Conservation (phyloP, 2,797 vertebrate genomes). For the Lepus townsendii region DNA sequence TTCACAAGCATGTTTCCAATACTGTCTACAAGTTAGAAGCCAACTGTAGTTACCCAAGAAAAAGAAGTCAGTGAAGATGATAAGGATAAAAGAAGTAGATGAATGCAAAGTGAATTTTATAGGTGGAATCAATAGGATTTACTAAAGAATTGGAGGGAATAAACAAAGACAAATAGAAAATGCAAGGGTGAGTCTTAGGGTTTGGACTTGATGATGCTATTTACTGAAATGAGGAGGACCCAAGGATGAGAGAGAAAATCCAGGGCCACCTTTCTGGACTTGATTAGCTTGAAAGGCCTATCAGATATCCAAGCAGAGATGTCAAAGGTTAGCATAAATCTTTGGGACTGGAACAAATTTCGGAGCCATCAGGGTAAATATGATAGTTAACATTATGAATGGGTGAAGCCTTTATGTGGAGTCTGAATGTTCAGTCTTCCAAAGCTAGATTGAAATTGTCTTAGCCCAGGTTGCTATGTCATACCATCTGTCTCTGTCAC, state of each 20-base stretch:
- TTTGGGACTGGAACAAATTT: background rate
- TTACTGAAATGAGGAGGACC: background rate
- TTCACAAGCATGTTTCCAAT: background rate
- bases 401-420: background rate
- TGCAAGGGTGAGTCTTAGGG: background rate
- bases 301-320: background rate
- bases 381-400: background rate
- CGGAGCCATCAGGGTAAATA: background rate
- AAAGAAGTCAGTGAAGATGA: background rate
- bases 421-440: background rate
- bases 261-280: background rate
- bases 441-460: background rate
- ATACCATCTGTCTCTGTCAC: background rate
- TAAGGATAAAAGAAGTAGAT: background rate
- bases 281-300: conserved; percentile 39
- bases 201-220: background rate
- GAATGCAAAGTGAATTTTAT: background rate
- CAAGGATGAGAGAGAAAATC: background rate
- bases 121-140: background rate
- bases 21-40: background rate
- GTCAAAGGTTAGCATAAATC: background rate
- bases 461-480: background rate
- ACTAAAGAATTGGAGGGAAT: background rate
- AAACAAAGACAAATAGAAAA: background rate
- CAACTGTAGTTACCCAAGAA: background rate